phyloP scores from a whole-genome alignment of 2,797 vertebrate species.

The Helostoma temminkii region DNA sequence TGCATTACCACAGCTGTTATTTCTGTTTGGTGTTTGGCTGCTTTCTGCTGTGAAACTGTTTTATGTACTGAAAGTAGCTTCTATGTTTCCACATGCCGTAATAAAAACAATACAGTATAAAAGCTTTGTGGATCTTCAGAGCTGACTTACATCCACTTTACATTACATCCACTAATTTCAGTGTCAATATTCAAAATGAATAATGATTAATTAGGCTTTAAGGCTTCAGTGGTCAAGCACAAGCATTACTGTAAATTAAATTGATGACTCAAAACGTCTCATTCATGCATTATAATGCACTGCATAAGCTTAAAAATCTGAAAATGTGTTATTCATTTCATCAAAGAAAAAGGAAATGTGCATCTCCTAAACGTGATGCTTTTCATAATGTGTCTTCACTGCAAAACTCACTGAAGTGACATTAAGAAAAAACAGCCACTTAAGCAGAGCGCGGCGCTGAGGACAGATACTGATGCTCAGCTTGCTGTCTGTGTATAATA shows the following conservation, averaged over 20 bases:
- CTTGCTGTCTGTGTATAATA: conserved; percentile 55
- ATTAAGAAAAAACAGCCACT: conserved; percentile 62
- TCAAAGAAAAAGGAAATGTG: background rate
- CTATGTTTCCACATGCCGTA: too few relatives aligned
- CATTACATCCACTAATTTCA: background rate
- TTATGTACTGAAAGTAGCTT: too few relatives aligned
- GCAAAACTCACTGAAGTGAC: conserved; percentile 43
- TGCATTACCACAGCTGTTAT: too few relatives aligned
- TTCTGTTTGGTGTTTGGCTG: too few relatives aligned
- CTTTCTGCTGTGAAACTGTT: too few relatives aligned
- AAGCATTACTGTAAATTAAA: too few relatives aligned
- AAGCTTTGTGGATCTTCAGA: too few relatives aligned
- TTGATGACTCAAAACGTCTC: background rate
- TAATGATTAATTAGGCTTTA: background rate
- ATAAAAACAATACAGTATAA: too few relatives aligned
- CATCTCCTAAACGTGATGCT: background rate
- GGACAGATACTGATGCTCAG: conserved; percentile 65
- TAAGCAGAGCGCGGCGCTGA: conserved; percentile 30
- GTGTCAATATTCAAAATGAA: background rate
- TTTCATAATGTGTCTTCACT: conserved; percentile 19
- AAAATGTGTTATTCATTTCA: background rate
- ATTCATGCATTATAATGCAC: too few relatives aligned
- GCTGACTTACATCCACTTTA: too few relatives aligned
- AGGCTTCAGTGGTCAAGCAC: background rate
- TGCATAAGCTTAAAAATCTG: background rate